Conservation (phyloP, 2,797 vertebrate species). For the Chromis chromis region DNA sequence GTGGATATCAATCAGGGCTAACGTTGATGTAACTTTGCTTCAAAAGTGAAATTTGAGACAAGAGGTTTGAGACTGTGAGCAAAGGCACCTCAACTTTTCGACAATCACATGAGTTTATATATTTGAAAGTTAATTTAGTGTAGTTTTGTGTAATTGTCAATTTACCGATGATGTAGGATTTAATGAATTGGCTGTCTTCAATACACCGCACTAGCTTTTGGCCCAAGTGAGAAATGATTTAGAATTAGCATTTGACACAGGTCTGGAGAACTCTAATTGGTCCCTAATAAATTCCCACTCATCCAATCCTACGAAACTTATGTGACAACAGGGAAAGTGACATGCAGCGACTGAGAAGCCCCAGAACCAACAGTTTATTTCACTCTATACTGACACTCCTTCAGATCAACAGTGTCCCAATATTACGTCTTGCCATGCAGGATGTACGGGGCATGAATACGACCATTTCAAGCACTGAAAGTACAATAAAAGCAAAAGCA, state of each 20-base stretch:
- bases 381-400: constrained; percentile 27
- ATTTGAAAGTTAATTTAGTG: constrained; percentile 64
- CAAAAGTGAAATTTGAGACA: constrained; percentile 50
- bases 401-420: constrained; percentile 33
- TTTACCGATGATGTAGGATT: constrained; percentile 48
- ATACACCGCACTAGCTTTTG: constrained; percentile 23
- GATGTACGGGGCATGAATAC: constrained; percentile 20
- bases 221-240: constrained; percentile 21
- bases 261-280: constrained; percentile 23
- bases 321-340: constrained; percentile 20
- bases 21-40: constrained; percentile 57
- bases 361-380: constrained; percentile 42
- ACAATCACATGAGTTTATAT: constrained; percentile 75
- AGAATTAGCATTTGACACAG: constrained; percentile 24
- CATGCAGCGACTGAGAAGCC: constrained; percentile 29
- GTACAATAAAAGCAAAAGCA: constrained; percentile 32
- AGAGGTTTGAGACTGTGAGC: constrained; percentile 41
- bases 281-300: constrained; percentile 18
- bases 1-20: constrained; percentile 66
- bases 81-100: constrained; percentile 68
- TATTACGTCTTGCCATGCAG: constrained; percentile 36
- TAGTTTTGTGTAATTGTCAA: constrained; percentile 65
- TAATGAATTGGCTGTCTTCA: constrained; percentile 50
- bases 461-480: constrained; percentile 44
- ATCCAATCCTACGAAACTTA: constrained; percentile 25